Conservation (phyloP, 2,888 invertebrate genomes). For the Candidula unifasciata region DNA sequence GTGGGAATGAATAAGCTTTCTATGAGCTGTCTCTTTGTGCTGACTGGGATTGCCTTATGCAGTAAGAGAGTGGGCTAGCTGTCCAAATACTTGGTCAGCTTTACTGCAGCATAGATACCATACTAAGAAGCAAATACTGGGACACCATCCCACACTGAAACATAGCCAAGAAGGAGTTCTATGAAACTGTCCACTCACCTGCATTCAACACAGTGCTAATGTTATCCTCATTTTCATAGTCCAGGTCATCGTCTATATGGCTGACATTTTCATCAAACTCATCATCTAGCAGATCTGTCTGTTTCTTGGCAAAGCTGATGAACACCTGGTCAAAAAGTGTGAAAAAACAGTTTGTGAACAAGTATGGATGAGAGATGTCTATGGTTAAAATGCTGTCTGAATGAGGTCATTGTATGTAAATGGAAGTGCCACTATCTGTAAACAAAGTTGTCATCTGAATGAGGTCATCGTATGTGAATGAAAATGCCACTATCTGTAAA, state of each 20-base stretch:
- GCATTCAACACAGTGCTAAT: slow-evolving; percentile 25
- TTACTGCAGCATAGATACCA: neutral
- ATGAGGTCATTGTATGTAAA: too few species aligned
- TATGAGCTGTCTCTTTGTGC: too few species aligned
- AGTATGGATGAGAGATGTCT: neutral
- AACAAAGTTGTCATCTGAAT: neutral
- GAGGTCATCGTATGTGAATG: too few species aligned
- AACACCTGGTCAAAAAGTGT: slow-evolving; percentile 75
- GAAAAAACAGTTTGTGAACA: neutral
- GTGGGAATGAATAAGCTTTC: too few species aligned
- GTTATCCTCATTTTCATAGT: slow-evolving; percentile 34
- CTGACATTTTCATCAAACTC: slow-evolving; percentile 42
- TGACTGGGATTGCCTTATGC: too few species aligned
- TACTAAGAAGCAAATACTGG: neutral
- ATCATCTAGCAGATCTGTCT: slow-evolving; percentile 76
- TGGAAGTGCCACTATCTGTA: neutral
- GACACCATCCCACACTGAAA: too few species aligned
- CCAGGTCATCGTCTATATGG: slow-evolving; percentile 25
- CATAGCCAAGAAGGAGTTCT: too few species aligned
- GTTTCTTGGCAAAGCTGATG: slow-evolving; percentile 79
- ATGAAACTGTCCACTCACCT: slow-evolving; percentile 34
- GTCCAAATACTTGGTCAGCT: too few species aligned
- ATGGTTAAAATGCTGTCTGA: neutral
- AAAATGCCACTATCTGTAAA: neutral
- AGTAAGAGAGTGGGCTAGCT: too few species aligned